phyloP scores from a whole-genome alignment of 2,113 vertebrate species.

The Peromyscus leucopus region DNA sequence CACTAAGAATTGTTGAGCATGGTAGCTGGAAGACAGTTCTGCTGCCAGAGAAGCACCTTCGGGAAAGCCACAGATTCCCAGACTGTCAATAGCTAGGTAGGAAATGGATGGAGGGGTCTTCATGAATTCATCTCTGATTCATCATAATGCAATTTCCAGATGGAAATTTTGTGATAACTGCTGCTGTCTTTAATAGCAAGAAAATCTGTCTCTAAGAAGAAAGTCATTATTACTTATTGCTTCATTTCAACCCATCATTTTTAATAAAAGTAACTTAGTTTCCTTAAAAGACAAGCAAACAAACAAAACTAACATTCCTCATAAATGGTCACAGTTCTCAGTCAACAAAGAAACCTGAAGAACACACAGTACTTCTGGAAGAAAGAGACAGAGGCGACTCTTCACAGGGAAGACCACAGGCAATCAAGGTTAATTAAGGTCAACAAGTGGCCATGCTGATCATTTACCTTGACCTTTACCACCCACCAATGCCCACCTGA shows the following conservation, averaged over 20 bases:
- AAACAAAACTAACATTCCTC: not conserved
- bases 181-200: not conserved
- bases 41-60: not conserved
- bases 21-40: not conserved
- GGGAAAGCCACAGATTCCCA: not conserved
- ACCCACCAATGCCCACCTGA: not conserved
- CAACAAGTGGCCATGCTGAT: not conserved
- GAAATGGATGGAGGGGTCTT: not conserved
- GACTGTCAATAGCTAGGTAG: too few relatives aligned
- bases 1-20: not conserved
- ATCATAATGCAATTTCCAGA: not conserved
- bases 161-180: not conserved
- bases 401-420: not conserved
- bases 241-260: not conserved
- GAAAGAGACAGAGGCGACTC: not conserved
- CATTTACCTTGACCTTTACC: not conserved
- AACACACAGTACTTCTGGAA: not conserved
- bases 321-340: not conserved
- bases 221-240: not conserved
- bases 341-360: not conserved
- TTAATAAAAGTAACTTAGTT: not conserved
- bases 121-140: accelerated
- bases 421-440: not conserved
- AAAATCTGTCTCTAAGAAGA: not conserved
- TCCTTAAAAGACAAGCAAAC: not conserved